Base-by-base conservation (phyloP, 2,113 vertebrate species). In the Passer domesticus region DNA sequence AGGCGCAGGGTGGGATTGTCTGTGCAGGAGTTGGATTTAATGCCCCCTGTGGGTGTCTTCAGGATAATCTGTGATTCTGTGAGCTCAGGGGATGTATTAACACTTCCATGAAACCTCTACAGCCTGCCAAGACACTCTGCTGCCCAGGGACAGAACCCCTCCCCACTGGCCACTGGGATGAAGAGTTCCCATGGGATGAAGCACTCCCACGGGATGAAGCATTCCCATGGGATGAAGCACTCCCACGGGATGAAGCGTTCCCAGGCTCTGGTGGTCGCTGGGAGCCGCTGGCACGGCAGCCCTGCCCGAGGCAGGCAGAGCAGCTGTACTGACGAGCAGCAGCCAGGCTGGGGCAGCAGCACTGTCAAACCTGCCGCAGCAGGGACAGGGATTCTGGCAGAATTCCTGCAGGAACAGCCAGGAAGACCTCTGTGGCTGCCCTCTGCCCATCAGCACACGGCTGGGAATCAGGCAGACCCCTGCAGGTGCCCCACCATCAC, bases 291-390 rank as follows among this genome's bases (percentile, higher is more conserved):
- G 14, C 47, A 9, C 21, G 31, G 64, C 3, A 86, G 52, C 33
- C 27, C 10, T 23, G n/a, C 55, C 33, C 23, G 3, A 13, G 63
- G 43, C 4, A 73, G 41, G 78, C 72, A 50, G 75, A 33, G 52
- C 24, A 24, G 77, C 81, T 95, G 93, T 53, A 78, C 64, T 96
- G 23, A 13, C 60, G 8, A 44, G 75, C 27, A 62, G 67, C 68
- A 91, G 85, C 84, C 96, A 92, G 91, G 87, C 72, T 62, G 94
- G 68, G 91, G 94, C 96, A 94, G 88, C 95, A 97, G 91, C 6
- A 52, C 86, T 46, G 86, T 50, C 68, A 55, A 69, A 50, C 7
- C 50, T 0, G 1, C 59, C 2, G 22, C 59, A 31, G 37, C 14
- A 9, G 87, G 87, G 69, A 55, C 85, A 10, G 0, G 13, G n/a